A percentile compares a stretch with the other conserved stretches of the same genome.
Conservation (phyloP, 2,888 invertebrate species). For the Dynastes hyllus region DNA sequence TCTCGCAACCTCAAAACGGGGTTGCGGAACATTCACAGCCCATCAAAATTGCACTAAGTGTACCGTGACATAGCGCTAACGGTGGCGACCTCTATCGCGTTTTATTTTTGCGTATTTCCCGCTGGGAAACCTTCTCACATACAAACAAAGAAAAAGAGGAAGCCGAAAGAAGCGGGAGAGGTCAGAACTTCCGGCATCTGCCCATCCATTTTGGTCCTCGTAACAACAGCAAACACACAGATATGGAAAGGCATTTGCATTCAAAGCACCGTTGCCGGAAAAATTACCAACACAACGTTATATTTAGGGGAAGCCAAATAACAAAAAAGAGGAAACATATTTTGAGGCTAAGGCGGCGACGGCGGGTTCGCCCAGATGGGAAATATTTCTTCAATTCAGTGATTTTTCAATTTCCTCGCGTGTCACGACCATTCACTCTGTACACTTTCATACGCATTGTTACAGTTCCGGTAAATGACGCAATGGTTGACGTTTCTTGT, state of each 20-base stretch:
- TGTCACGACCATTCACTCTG: slow-evolving; percentile 17
- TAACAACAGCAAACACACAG: slow-evolving; percentile 37
- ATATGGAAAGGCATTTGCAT: slow-evolving; percentile 10
- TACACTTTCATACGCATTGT: slow-evolving; percentile 13
- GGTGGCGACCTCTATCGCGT: slow-evolving; percentile 15
- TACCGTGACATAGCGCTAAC: slow-evolving; percentile 35
- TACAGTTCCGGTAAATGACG: slow-evolving; percentile 12
- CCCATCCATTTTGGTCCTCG: slow-evolving; percentile 23
- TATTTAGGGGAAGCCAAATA: slow-evolving; percentile 36
- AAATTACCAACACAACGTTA: slow-evolving; percentile 32
- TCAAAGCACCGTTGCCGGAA: slow-evolving; percentile 16
- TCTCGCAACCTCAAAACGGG: slow-evolving; percentile 20
- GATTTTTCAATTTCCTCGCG: slow-evolving; percentile 34
- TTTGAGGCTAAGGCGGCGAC: slow-evolving; percentile 9
- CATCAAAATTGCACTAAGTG: slow-evolving; percentile 44
- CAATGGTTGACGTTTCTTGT: neutral
- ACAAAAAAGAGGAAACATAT: slow-evolving; percentile 25
- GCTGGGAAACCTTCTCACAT: slow-evolving; percentile 26
- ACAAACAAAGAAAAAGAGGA: slow-evolving; percentile 41
- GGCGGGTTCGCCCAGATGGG: slow-evolving; percentile 11
- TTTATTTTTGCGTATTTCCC: slow-evolving; percentile 44
- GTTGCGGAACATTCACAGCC: slow-evolving; percentile 6
- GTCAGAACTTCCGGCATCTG: slow-evolving; percentile 40
- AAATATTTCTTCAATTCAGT: slow-evolving; percentile 33
- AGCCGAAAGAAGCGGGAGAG: slow-evolving; percentile 27